A percentile compares a stretch with the other conserved stretches of the same genome.
Conservation (phyloP, 2,797 vertebrate species). For the Mormyrus hasselquistii region DNA sequence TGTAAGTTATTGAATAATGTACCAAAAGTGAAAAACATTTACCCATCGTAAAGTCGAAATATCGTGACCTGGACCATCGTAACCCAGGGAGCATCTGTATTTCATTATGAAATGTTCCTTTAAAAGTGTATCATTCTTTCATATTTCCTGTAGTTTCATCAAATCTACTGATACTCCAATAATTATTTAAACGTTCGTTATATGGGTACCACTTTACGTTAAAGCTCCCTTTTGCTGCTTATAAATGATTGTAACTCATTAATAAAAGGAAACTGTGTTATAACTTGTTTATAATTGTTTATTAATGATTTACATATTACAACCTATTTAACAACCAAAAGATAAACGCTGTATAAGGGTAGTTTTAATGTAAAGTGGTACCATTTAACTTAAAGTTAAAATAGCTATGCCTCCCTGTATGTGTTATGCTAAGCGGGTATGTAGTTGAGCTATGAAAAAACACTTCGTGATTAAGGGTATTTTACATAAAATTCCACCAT, state of each 20-base stretch:
- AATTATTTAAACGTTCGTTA: not conserved
- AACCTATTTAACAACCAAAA: not conserved
- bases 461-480: not conserved
- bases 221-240: not conserved
- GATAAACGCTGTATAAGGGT: not conserved
- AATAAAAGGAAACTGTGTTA: not conserved
- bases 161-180: not conserved
- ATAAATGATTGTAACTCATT: not conserved
- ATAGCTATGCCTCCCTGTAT: not conserved
- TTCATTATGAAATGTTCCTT: not conserved
- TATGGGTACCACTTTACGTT: not conserved
- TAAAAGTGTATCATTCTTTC: not conserved
- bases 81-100: too few species aligned
- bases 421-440: not conserved
- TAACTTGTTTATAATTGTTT: not conserved
- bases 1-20: not conserved
- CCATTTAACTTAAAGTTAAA: not conserved
- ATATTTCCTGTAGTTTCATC: not conserved
- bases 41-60: not conserved
- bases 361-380: not conserved
- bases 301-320: not conserved
- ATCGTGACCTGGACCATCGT: too few species aligned
- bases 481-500: conserved; percentile 1
- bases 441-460: not conserved
- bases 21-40: not conserved